Evolutionary conservation across 2,113 vertebrate genomes (phyloP), one percentile per base, ranked within the genome.

Genomic region (Microcebus jonahi): DNA sequence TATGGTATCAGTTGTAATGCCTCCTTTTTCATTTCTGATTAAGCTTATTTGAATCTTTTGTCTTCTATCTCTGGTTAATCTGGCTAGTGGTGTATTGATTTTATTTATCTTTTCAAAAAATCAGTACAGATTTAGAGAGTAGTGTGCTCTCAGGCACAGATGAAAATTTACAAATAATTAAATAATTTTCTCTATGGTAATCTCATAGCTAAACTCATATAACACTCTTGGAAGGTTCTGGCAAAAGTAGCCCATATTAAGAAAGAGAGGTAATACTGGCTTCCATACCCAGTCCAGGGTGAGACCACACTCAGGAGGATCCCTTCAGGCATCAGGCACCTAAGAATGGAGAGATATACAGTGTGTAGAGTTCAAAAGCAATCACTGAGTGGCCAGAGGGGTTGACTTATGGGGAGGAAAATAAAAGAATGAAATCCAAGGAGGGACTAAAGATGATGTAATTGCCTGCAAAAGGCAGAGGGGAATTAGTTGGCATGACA

Each of bases 401-500:
- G 29, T 36, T 94, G 70, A 88, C 88, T 88, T 92, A 50, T 1
- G 13, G 55, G 34, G 34, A 18, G 70, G 23, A 36, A 63, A 71
- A 76, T 75, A 50, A 96, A 91, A 92, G 50, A 81, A 93, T 18
- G 18, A 96, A 89, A 91, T 83, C 23, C 42, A 90, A 91, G 50
- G 36, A 92, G 91, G 50, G 57, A 81, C 83, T 65, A 90, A 87
- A 81, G 76, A 85, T 63, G 59, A 75, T 87, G 79, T 75, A 91
- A 79, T 86, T 75, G 42, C 87, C 86, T 94, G 31, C 73, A 88
- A 97, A 96, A 70, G 59, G 94, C 79, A 85, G 39, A 96, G 48
- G 48, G 27, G 90, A 93, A 88, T 91, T 91, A 87, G 55, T 21
- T 68, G 67, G 53, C 81, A 27, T 93, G 83, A 93, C 71, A 89